Base-by-base conservation (phyloP, 2,888 invertebrate species). In the Leptopilina syphax region DNA sequence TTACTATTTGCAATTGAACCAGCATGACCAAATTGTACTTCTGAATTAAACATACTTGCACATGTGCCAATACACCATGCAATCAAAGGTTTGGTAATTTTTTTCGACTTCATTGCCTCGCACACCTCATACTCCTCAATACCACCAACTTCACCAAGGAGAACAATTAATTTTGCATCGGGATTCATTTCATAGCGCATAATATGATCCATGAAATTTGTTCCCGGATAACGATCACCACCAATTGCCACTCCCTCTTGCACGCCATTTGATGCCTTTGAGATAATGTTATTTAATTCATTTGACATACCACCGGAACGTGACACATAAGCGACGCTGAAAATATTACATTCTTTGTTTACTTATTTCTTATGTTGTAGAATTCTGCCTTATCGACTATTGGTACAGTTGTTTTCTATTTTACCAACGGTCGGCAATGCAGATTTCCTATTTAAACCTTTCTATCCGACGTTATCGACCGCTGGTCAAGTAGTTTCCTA, bases 251-350 rank as follows among this genome's bases (percentile, higher is more conserved):
- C 97, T 4, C 99, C 99, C 92, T 99, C 99, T 87, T 96, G 96
- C 0, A 99, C 99, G 5, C 99, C 99, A 92, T 99, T 97, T 0
- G 99, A 98, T 78, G 98, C 96, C 89, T 98, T 97, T 0, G 98
- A 97, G 82, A 99, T 94, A 76, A 99, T 98, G 92, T 99, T 99
- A 93, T 99, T 99, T 82, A 99, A 93, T 91, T 99, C 99, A 92
- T 99, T 99, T 76, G 98, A 99, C 99, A 99, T 99, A 9, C 99
- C 99, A 50, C 99, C 99, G 0, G 99, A 99, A 34, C 99, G 95
- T 0, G 99, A 99, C 0, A 99, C 99, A 92, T 99, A 99, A 0
- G 99, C 99, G 78, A 99, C 98, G 90, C 98, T 97, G 91, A 2
- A 92, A 91, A 34, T 3, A 2, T 34, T 34, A 34, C 34, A 34